Evolutionary conservation across 2,797 vertebrate species (phyloP), one percentile per base, ranked within the genome.

Genomic region (Sebastes steindachneri): DNA sequence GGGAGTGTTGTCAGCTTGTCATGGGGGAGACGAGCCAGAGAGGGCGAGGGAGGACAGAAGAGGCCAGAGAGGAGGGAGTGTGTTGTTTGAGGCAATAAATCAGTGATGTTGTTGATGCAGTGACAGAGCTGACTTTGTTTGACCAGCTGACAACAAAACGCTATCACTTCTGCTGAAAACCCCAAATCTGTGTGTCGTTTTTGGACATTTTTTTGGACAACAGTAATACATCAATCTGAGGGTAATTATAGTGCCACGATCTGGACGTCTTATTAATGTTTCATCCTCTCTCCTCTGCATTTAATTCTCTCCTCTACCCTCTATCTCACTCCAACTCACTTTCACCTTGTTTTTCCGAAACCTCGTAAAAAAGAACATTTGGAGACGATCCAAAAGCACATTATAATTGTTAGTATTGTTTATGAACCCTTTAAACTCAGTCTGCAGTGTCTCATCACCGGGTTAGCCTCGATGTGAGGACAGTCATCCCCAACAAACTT

Each of bases 81-180:
- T 41, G 66, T 70, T 73, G 69, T 79, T 88, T 69, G 48, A 90
- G 67, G 84, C 78, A 77, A 76, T 89, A 90, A 89, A 90, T 89
- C 68, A 73, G 68, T 77, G 72, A 54, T 66, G 77, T 5, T 73
- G 68, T 81, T 64, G 82, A 78, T 77, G 75, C 73, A 60, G 80
- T 65, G 84, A 86, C 85, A 77, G 74, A 84, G 66, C 75, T 65
- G 67, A 77, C 73, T 82, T 78, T 84, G 62, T 84, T 90, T 81
- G 75, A 89, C 80, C 80, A 82, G 80, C 73, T 82, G 83, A 83
- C 73, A 79, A 73, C 57, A 79, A 75, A 77, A 75, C 15, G 3
- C 58, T 73, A 53, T 84, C 69, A 31, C 15, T 35, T 60, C 79
- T 15, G 64, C 75, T 65, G 66, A 75, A 82, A 87, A 68, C 21